Evolutionary conservation across 2,797 vertebrate species (phyloP), one percentile per base, ranked within the genome.

Genomic region (Phrynocephalus forsythii): DNA sequence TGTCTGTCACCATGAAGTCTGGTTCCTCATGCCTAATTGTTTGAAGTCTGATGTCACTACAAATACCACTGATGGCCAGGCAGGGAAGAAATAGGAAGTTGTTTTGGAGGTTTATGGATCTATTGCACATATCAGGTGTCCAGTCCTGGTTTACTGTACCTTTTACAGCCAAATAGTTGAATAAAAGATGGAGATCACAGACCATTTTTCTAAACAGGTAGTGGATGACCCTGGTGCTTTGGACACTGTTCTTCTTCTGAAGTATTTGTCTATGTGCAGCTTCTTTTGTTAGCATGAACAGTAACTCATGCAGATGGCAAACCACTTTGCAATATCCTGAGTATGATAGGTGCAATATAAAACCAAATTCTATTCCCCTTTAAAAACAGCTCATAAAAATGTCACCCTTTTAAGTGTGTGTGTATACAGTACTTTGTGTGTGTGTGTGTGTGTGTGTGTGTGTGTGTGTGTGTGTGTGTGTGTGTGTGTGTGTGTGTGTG

Each of bases 321-420:
- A 69, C 18, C 22, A 50, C n/a, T 83, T 33, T 86, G 79, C 0
- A 0, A 75, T 80, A 91, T 2, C 9, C 84, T 88, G 22, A 84
- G 50, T 44, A 82, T 6, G 0, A 0, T 24, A 82, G 86, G 10
- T 88, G 33, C 20, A 79, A 33, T 6, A 84, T 81, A 87, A 90
- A 84, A 88, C 50, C 67, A 92, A 87, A 87, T 66, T 38, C 85
- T 78, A 5, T 76, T 84, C 2, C 5, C 13, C 15, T 87, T 91
- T 90, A 75, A 83, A 92, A 90, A 78, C 3, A 28, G 15, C 72
- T 88, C 79, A 69, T 91, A 88, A 88, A 91, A 91, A 77, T 13
- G 15, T 33, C 52, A 87, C 71, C 0, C 0, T 30, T 92, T 92
- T 86, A 94, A 90, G 50, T 1, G 5, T 76, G 60, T 82, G 63